A percentile compares a stretch with the other conserved stretches of the same genome.
Conservation (phyloP, 2,888 invertebrate species). For the Aricia artaxerxes region DNA sequence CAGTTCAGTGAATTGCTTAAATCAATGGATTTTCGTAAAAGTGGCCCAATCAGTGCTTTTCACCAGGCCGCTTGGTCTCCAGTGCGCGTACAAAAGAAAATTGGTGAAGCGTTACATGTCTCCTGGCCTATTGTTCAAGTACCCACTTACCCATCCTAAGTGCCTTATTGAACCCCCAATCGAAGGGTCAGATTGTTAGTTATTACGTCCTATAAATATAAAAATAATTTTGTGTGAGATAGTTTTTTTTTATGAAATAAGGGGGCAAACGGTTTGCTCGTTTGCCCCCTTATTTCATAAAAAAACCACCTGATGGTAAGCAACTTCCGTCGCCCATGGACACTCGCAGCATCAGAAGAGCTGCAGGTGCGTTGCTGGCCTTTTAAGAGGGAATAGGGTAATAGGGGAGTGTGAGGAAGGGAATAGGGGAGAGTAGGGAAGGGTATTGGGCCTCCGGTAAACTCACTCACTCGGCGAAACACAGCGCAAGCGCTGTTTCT, state of each 20-base stretch:
- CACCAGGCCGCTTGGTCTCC: conserved; percentile 66
- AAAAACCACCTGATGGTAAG: too few species aligned
- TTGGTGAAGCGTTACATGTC: conserved; percentile 78
- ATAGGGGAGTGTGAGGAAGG: too few species aligned
- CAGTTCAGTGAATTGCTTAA: conserved; percentile 63
- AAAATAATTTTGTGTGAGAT: neutral
- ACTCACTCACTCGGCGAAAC: too few species aligned
- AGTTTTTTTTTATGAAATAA: neutral
- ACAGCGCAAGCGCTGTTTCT: too few species aligned
- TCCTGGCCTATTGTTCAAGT: conserved; percentile 74
- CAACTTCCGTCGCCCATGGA: too few species aligned
- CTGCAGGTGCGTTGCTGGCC: too few species aligned
- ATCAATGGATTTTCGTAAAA: conserved; percentile 68
- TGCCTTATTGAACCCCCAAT: conserved; percentile 2
- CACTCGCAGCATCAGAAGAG: too few species aligned
- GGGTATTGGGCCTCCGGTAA: too few species aligned
- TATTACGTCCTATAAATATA: neutral
- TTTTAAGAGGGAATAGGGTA: too few species aligned
- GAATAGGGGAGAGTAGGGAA: too few species aligned
- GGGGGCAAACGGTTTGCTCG: too few species aligned
- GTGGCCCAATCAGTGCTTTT: conserved; percentile 67
- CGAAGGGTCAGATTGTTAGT: conserved; percentile 15
- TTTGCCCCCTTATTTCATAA: too few species aligned
- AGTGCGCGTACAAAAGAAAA: conserved; percentile 76
- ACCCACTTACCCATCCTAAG: conserved; percentile 23